Evolutionary conservation across 2,113 vertebrate species (phyloP), one percentile per base, ranked within the genome.

Genomic region (Mustelus asterias): DNA sequence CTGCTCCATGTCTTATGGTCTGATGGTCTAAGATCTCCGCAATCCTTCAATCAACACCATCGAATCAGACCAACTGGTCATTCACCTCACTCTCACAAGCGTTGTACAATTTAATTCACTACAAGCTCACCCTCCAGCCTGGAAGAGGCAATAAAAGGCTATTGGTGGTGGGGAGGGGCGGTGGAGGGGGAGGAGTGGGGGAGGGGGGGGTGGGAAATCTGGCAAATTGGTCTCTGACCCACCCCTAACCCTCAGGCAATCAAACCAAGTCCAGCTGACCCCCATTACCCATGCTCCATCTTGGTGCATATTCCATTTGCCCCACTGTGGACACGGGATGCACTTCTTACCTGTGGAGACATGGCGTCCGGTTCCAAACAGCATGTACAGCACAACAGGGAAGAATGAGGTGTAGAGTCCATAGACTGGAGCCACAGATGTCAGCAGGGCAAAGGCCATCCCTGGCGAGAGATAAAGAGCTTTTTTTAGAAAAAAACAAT

Each of bases 341-440:
- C 44, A 48, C 44, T 48, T 48, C 97, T 97, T 97, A 99, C 98
- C 98, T 95, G 98, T 99, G 96, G 98, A 99, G 86, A 99, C 97
- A 26, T 99, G 98, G 96, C 97, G 98, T 72, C 98, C 98, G 5
- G 98, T 99, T 95, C 98, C 98, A 96, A 99, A 98, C 60, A 98
- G 96, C 97, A 98, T 98, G 96, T 99, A 99, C 33, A 99, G 97
- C 95, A 99, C 96, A 96, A 98, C 98, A 0, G 98, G 98, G 96
- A 99, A 99, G 97, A 99, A 99, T 14, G 98, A 99, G 3, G 98
- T 99, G 97, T 99, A 99, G 22, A 99, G 98, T 90, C 98, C 98
- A 60, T 98, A 98, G 96, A 99, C 98, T 0, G 98, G 98, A n/a
- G 98, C 98, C 96, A 99, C 98, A 0, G 98, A 98, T n/a, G 98